phyloP scores from a whole-genome alignment of 1,140 invertebrate genomes.

The Centruroides sculpturatus region DNA sequence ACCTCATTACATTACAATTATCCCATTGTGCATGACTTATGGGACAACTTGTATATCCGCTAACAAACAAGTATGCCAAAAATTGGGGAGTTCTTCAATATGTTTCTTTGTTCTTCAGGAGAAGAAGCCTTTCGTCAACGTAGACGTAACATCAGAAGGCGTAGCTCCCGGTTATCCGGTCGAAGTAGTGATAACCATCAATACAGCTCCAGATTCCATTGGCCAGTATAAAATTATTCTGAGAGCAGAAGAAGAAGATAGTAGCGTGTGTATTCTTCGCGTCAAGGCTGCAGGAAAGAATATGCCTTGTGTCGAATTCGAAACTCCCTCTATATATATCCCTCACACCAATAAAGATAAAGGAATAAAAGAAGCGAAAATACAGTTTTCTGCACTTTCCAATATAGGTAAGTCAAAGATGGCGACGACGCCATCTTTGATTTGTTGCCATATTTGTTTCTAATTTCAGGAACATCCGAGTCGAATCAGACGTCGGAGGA shows the following conservation, averaged over 20 bases:
- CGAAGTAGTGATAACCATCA: slow-evolving; percentile 8
- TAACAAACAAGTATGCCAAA: too few species aligned
- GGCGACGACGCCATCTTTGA: too few species aligned
- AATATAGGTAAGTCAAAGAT: slow-evolving; percentile 15
- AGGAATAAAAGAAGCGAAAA: slow-evolving; percentile 13
- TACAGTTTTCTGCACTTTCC: slow-evolving; percentile 13
- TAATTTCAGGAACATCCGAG: background rate
- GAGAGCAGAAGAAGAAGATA: slow-evolving; percentile 7
- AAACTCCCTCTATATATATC: slow-evolving; percentile 13
- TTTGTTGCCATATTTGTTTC: too few species aligned
- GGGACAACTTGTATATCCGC: too few species aligned
- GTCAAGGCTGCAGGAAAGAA: slow-evolving; percentile 17
- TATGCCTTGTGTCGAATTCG: slow-evolving; percentile 15
- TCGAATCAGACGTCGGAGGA: too few species aligned
- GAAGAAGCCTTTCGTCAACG: slow-evolving; percentile 1
- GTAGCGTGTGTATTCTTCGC: slow-evolving; percentile 17
- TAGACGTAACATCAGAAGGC: background rate
- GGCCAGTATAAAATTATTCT: slow-evolving; percentile 6
- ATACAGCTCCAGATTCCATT: slow-evolving; percentile 12
- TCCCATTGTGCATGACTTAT: too few species aligned
- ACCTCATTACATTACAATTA: too few species aligned
- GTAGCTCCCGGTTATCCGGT: slow-evolving; percentile 12
- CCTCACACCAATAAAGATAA: slow-evolving; percentile 9
- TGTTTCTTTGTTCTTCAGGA: background rate
- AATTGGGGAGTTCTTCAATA: too few species aligned